phyloP scores from a whole-genome alignment of 2,797 vertebrate genomes.

The Phoxinus dragarum region DNA sequence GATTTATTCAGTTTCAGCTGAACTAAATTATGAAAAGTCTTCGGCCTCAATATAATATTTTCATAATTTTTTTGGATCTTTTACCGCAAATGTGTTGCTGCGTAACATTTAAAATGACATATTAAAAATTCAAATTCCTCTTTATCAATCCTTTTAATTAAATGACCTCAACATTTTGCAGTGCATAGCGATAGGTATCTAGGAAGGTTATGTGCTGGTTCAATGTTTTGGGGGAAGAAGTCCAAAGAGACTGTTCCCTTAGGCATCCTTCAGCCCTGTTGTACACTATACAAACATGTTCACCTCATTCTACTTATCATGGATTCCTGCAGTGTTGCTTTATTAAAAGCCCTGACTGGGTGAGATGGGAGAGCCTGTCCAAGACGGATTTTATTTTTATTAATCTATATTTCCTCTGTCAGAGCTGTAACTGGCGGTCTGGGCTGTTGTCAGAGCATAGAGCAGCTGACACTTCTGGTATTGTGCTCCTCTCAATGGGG shows the following conservation, averaged over 20 bases:
- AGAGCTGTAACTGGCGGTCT: conserved; percentile 38
- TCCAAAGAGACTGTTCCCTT: background rate
- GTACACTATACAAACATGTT: background rate
- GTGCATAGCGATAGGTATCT: background rate
- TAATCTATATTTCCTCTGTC: conserved; percentile 53
- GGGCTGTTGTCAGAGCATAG: conserved; percentile 42
- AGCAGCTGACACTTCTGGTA: conserved; percentile 43
- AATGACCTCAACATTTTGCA: background rate
- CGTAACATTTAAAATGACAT: background rate
- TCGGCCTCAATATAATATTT: background rate
- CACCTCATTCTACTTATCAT: background rate
- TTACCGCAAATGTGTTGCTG: background rate
- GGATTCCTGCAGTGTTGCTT: conserved; percentile 7
- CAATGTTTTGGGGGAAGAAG: background rate
- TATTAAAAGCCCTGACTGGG: background rate
- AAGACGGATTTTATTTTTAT: conserved; percentile 36
- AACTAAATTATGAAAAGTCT: background rate
- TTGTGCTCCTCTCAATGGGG: conserved; percentile 39
- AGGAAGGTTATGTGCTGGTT: background rate
- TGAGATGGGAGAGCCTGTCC: conserved; percentile 6
- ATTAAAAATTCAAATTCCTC: background rate
- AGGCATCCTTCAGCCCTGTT: background rate
- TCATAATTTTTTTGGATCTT: background rate
- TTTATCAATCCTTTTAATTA: background rate
- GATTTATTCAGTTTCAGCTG: background rate